phyloP scores from a whole-genome alignment of 2,888 invertebrate species.

The Machimus rusticus region DNA sequence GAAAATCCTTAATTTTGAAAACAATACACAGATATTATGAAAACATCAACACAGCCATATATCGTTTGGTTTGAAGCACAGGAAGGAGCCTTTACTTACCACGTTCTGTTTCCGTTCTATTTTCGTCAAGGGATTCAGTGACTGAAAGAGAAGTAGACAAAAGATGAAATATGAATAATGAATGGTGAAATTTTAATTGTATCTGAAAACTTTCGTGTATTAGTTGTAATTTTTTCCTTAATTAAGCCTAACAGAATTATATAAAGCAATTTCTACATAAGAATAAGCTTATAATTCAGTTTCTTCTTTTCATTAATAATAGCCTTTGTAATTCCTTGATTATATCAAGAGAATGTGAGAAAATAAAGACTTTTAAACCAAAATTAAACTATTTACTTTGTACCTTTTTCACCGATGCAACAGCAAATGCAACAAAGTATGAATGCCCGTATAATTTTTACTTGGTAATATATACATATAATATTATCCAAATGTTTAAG shows the following conservation, averaged over 20 bases:
- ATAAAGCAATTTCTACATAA: neutral
- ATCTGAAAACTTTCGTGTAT: neutral
- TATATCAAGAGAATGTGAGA: neutral
- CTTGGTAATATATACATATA: no score
- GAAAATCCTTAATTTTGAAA: neutral
- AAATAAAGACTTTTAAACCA: neutral
- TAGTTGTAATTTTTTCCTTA: neutral
- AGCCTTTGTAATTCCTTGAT: neutral
- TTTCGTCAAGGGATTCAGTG: slow-evolving; percentile 29
- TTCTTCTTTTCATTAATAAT: neutral
- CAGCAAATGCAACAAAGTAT: neutral
- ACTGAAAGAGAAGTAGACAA: slow-evolving; percentile 39
- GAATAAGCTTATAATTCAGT: neutral
- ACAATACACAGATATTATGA: neutral
- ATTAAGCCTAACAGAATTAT: neutral
- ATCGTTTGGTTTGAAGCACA: neutral
- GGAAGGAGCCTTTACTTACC: slow-evolving; percentile 28
- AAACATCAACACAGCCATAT: slow-evolving; percentile 9
- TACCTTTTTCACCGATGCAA: neutral
- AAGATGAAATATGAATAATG: slow-evolving; percentile 33
- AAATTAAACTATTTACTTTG: neutral
- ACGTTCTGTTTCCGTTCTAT: slow-evolving; percentile 31
- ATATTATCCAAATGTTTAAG: neutral
- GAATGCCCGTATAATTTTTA: neutral
- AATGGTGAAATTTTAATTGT: slow-evolving; percentile 7